Evolutionary conservation across 2,888 invertebrate genomes (phyloP), one percentile per base, ranked within the genome.

Genomic region (Papilio gigon): DNA sequence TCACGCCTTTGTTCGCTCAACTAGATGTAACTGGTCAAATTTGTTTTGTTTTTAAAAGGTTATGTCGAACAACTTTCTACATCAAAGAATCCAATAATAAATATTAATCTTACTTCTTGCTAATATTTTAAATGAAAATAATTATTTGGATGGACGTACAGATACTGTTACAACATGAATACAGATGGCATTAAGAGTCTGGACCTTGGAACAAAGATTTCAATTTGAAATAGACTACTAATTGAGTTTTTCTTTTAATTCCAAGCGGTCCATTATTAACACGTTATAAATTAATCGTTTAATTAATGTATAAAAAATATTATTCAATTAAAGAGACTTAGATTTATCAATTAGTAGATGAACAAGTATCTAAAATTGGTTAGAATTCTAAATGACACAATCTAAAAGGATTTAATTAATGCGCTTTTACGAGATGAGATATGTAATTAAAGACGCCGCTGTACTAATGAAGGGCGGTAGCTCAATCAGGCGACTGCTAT

Each of bases 391-490:
- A 59, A 67, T 70, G n/a, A 60, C 47, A 53, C 42, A 35, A 37
- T 65, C 44, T 62, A 58, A 62, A 64, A 78, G 73, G 73, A 73
- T 74, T 76, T 77, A 78, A 80, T 77, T 79, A 75, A 73, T 73
- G 66, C 65, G 68, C 71, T 70, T 70, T 74, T 71, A 73, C 70
- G 47, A 70, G 66, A 72, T 73, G 72, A 70, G 53, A 74, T 78
- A 77, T 74, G 78, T 76, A 76, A 80, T 80, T 73, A 81, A 84
- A 82, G 80, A 71, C 37, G 70, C 76, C 76, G 76, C 75, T 70
- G 71, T 74, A 77, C 88, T 89, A 88, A 90, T 88, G 87, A 87
- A 82, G 82, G 86, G 86, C 89, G 84, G 89, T 89, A 88, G 89
- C 88, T 86, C 84, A 83, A 84, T 84, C 80, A 81, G 85, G 88